phyloP scores from a whole-genome alignment of 30 jellyfish, hydroid and myxozoan genomes.

The Catostylus mosaicus region DNA sequence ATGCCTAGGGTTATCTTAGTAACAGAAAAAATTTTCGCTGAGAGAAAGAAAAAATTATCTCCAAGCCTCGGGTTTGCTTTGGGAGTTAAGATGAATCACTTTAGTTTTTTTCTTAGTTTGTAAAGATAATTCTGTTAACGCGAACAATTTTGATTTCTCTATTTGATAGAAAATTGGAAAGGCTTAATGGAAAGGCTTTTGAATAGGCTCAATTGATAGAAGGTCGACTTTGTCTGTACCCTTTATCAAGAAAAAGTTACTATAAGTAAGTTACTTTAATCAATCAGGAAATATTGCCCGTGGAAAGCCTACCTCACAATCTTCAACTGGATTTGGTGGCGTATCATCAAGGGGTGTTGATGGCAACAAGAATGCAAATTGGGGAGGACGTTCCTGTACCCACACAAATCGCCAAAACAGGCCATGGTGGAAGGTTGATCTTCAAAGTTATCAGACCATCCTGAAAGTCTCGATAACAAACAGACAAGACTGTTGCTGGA shows the following conservation, averaged over 20 bases:
- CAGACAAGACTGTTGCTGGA: constrained; percentile 67
- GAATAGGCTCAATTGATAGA: too few relatives aligned
- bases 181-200: too few relatives aligned
- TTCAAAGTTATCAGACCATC: constrained; percentile 22
- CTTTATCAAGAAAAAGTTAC: background rate
- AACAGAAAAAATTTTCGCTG: too few relatives aligned
- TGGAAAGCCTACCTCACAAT: constrained; percentile 52
- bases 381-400: constrained; percentile 63
- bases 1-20: too few relatives aligned
- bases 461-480: constrained; percentile 35
- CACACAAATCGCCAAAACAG: constrained; percentile 24
- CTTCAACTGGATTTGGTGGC: constrained; percentile 58
- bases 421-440: constrained; percentile 79
- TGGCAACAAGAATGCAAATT: constrained; percentile 41
- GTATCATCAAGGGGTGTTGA: constrained; percentile 54
- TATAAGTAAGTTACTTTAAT: background rate
- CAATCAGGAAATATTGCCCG: constrained; percentile 63
- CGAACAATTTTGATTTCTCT: too few relatives aligned
- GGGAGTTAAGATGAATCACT: too few relatives aligned
- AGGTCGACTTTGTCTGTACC: background rate
- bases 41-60: too few relatives aligned
- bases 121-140: too few relatives aligned
- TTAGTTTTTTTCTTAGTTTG: too few relatives aligned
- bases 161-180: too few relatives aligned
- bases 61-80: too few relatives aligned